phyloP scores from a whole-genome alignment of 1,140 invertebrate genomes.

The Steinernema khuongi region DNA sequence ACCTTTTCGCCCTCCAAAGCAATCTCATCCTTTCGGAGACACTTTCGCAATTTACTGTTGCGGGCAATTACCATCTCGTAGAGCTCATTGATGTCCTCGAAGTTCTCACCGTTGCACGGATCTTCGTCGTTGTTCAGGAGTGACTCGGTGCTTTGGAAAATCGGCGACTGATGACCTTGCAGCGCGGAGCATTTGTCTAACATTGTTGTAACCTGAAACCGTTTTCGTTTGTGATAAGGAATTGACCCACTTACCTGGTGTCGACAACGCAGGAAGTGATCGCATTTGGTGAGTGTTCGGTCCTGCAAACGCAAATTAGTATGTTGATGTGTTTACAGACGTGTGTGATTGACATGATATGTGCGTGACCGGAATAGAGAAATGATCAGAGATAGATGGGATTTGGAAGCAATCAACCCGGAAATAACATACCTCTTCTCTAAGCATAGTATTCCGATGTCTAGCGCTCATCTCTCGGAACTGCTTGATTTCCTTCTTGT shows the following conservation, averaged over 20 bases:
- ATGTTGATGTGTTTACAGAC: not conserved
- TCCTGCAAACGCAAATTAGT: not conserved
- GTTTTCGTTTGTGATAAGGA: not conserved
- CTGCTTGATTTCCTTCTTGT: constrained; percentile 1
- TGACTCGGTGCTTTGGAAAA: constrained; percentile 13
- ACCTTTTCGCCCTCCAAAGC: not conserved
- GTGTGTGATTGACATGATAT: too few species aligned
- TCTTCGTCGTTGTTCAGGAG: constrained; percentile 14
- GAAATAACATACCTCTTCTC: not conserved
- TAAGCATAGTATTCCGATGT: not conserved
- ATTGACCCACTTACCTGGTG: constrained; percentile 9
- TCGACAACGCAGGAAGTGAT: constrained; percentile 1
- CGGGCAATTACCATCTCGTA: not conserved
- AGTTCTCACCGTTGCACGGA: constrained; percentile 11
- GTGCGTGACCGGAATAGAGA: too few species aligned
- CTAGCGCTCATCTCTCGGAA: not conserved
- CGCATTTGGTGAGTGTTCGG: not conserved
- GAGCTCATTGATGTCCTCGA: constrained; percentile 3
- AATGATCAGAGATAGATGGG: too few species aligned
- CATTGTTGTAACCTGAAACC: not conserved
- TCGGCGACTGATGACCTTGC: constrained; percentile 4
- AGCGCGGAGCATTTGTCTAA: not conserved
- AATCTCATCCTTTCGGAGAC: not conserved
- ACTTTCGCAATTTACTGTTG: constrained; percentile 11
- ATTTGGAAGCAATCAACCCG: too few species aligned